These are phyloP conservation scores for Morelia viridis DNA, from an alignment of 2,797 vertebrate species.

Conservation along the genomic window DNA sequence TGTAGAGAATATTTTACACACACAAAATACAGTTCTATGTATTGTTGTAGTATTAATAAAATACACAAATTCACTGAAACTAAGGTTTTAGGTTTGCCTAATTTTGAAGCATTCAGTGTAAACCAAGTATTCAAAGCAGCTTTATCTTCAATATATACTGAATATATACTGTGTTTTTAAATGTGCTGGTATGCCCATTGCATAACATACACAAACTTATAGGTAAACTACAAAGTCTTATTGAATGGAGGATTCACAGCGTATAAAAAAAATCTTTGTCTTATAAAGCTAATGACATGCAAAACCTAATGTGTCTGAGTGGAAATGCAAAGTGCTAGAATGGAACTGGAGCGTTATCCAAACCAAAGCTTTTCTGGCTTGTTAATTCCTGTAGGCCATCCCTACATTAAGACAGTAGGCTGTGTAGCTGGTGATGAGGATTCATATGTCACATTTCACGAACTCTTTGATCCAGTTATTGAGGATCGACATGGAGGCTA, in stretches of 20 bases:
- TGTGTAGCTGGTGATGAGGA: conserved; percentile 94
- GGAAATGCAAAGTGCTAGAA: conserved; percentile 43
- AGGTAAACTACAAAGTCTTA: not conserved
- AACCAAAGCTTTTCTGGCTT: conserved; percentile 58
- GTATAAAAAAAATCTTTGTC: conserved; percentile 33
- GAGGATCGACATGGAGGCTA: conserved; percentile 92
- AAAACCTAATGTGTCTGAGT: conserved; percentile 13
- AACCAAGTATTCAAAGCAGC: not conserved
- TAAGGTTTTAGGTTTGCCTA: not conserved
- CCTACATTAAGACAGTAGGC: conserved; percentile 95
- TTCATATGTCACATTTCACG: conserved; percentile 88
- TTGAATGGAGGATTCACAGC: conserved; percentile 18
- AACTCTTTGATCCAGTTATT: conserved; percentile 89
- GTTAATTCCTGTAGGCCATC: conserved; percentile 82
- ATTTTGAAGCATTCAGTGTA: not conserved
- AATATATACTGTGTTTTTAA: not conserved
- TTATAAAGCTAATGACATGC: conserved; percentile 31
- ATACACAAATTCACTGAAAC: not conserved
- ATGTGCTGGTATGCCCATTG: not conserved
- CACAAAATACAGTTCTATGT: not conserved
- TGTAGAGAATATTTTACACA: not conserved
- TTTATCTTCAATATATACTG: not conserved
- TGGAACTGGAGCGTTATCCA: conserved; percentile 24
- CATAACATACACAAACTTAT: not conserved
- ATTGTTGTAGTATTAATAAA: not conserved